These are phyloP conservation scores for Drosophila neoperkinsi DNA, from an alignment of 2,888 invertebrate species.

Conservation along the genomic window DNA sequence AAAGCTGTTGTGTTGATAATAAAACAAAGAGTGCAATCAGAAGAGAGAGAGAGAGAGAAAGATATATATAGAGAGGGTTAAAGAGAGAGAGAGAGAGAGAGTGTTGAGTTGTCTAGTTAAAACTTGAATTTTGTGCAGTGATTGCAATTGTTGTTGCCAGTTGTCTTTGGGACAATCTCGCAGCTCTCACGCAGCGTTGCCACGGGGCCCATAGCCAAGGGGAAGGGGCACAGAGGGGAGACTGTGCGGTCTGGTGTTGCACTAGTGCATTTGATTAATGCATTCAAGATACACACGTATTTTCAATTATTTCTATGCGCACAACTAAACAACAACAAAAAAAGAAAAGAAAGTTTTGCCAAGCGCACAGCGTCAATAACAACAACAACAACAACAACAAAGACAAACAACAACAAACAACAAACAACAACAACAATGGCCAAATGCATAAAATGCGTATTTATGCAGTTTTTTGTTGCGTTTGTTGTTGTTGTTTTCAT, in stretches of 20 bases:
- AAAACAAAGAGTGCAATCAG: not conserved
- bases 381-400: not conserved
- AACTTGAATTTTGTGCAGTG: constrained; percentile 11
- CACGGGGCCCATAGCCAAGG: not conserved
- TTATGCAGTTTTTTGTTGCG: constrained; percentile 25
- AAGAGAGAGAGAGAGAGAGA: not conserved
- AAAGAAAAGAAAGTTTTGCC: constrained; percentile 45
- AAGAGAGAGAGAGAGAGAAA: not conserved
- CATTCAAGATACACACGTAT: constrained; percentile 39
- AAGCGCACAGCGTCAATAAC: not conserved
- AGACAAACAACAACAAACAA: not conserved
- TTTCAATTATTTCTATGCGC: constrained; percentile 46
- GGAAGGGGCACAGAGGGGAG: not conserved
- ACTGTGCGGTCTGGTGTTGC: constrained; percentile 9
- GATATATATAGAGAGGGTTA: too few relatives aligned
- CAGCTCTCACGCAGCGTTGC: constrained; percentile 5
- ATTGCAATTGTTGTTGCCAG: constrained; percentile 16
- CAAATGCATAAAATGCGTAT: constrained; percentile 40
- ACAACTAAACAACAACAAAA: constrained; percentile 1
- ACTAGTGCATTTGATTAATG: constrained; percentile 51
- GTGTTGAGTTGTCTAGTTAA: not conserved
- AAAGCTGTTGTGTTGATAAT: not conserved
- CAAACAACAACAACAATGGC: constrained; percentile 11
- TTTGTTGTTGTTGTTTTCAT: constrained; percentile 22
- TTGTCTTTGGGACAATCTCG: constrained; percentile 9